Conservation (phyloP, 1,140 invertebrate genomes). For the Zaprionus tsacasi region DNA sequence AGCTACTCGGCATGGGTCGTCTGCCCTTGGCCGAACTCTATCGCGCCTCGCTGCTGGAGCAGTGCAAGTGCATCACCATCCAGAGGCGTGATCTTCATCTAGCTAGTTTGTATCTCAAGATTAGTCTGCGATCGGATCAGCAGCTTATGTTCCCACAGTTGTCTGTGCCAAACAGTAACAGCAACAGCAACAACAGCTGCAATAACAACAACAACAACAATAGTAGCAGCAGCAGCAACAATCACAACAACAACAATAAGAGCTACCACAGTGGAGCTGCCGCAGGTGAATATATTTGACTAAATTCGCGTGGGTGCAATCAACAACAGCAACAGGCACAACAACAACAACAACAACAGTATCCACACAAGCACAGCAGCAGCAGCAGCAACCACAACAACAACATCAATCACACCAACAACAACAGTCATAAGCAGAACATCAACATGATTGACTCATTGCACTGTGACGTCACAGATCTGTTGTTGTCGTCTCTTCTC, state of each 20-base stretch:
- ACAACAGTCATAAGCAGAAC: conserved; percentile 25
- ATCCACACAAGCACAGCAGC: conserved; percentile 24
- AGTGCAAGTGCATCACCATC: conserved; percentile 75
- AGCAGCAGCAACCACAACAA: conserved; percentile 33
- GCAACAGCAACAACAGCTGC: conserved; percentile 18
- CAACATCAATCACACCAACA: conserved; percentile 28
- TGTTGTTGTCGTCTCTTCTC: conserved; percentile 10
- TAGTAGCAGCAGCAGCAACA: too few species aligned
- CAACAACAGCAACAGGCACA: conserved; percentile 44
- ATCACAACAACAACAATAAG: conserved; percentile 52
- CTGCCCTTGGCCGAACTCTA: conserved; percentile 71
- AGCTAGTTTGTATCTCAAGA: conserved; percentile 76
- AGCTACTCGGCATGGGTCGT: conserved; percentile 75
- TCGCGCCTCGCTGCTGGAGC: conserved; percentile 70
- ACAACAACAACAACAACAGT: conserved; percentile 28
- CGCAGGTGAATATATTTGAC: conserved; percentile 79
- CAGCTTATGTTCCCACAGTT: conserved; percentile 20
- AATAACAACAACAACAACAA: conserved; percentile 38
- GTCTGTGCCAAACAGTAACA: conserved; percentile 13
- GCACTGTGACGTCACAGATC: conserved; percentile 25
- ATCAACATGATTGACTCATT: conserved; percentile 10
- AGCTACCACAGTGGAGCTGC: conserved; percentile 52
- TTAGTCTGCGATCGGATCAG: conserved; percentile 59
- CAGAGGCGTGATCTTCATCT: conserved; percentile 66
- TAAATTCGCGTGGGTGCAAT: conserved; percentile 66